Base-by-base conservation (phyloP, 2,797 vertebrate species). In the Acridotheres tristis region DNA sequence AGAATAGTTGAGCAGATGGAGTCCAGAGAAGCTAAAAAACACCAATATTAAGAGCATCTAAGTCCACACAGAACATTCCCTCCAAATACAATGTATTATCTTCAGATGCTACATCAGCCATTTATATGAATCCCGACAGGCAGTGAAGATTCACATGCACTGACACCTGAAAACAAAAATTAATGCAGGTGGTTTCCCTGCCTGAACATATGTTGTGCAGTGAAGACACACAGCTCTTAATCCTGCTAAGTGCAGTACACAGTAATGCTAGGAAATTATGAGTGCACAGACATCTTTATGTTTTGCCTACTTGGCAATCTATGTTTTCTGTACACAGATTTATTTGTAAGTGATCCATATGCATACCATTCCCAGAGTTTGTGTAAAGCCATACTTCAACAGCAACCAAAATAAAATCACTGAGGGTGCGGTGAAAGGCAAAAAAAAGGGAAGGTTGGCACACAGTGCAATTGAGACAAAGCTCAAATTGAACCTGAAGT, bases 251-350 rank as follows among this genome's bases (percentile, higher is more conserved):
- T 9, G 57, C 38, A 55, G 66, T 26, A 25, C 82, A 63, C 59
- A 61, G 85, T 15, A 85, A 72, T 20, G 10, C 47, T 65, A 16
- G 72, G 77, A 82, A 96, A 85, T 88, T 85, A 94, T 1, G 71
- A 85, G 74, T 13, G 36, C 72, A 61, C 68, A 86, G 91, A 91
- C 91, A 94, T 83, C 91, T 93, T 94, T 87, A 85, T 93, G 88
- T 94, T 94, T 91, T 91, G 96, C 93, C 91, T 91, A 27, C 85
- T 94, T 93, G 93, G 90, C 89, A 94, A 94, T 90, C 91, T 68
- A 34, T 94, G 74, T 94, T 94, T 94, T 93, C 94, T 50, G 54
- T 74, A 93, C 71, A 90, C 94, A 94, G 94, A 94, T 93, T 94
- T 93, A 96, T 96, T 87, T 91, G 53, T 82, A 87, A 82, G 92